Conservation (phyloP, 2,113 vertebrate genomes). For the Nannospalax galili region DNA sequence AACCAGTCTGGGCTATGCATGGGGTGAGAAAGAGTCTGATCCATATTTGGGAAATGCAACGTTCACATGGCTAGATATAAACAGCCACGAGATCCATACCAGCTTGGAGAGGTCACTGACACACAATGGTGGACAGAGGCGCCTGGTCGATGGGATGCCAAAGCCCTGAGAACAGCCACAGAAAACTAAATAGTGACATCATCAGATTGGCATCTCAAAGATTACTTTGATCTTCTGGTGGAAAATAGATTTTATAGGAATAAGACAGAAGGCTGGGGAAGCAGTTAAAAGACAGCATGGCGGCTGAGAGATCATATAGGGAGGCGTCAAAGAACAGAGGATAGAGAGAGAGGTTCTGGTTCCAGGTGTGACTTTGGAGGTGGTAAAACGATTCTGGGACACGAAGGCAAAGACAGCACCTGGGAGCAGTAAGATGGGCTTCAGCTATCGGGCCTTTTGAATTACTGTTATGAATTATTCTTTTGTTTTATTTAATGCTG, state of each 20-base stretch:
- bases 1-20: background rate
- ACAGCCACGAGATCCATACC: background rate
- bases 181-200: background rate
- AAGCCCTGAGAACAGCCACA: background rate
- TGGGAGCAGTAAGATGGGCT: background rate
- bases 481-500: background rate
- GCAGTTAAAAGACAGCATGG: background rate
- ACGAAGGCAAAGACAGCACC: background rate
- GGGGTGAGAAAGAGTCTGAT: background rate
- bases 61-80: background rate
- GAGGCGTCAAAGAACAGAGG: background rate
- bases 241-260: slow-evolving; percentile 18
- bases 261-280: background rate
- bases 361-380: background rate
- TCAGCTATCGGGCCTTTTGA: background rate
- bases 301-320: too few species aligned
- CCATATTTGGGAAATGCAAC: background rate
- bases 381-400: background rate
- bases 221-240: slow-evolving; percentile 5
- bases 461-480: background rate
- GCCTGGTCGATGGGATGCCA: background rate
- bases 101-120: background rate
- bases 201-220: background rate
- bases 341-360: background rate
- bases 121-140: background rate